Conservation (phyloP, 2,113 vertebrate genomes). For the Neotragus pygmaeus region DNA sequence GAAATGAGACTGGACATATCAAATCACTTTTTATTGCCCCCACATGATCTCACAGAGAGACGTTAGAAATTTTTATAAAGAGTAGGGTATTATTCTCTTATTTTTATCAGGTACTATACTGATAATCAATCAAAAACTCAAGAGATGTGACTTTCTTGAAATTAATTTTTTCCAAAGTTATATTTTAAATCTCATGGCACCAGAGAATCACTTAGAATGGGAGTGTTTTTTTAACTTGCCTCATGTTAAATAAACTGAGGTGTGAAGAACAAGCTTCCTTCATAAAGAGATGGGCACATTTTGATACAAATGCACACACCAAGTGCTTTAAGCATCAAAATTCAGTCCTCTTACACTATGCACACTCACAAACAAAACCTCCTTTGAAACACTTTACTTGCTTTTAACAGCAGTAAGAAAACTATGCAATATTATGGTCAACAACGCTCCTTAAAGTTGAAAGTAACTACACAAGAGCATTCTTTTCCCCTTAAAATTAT, state of each 20-base stretch:
- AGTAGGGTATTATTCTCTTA: conserved; percentile 59
- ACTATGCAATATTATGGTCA: conserved; percentile 76
- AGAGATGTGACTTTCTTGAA: conserved; percentile 73
- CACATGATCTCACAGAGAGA: conserved; percentile 76
- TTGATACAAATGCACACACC: conserved; percentile 75
- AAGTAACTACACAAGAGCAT: conserved; percentile 77
- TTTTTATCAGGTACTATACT: conserved; percentile 55
- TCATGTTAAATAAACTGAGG: conserved; percentile 36
- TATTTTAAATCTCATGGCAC: conserved; percentile 63
- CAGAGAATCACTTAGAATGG: conserved; percentile 58
- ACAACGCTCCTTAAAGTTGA: conserved; percentile 75
- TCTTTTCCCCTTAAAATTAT: conserved; percentile 55
- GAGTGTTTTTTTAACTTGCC: conserved; percentile 71
- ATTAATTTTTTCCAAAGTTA: conserved; percentile 64
- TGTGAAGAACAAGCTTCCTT: conserved; percentile 70
- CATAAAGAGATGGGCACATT: conserved; percentile 65
- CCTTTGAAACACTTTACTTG: conserved; percentile 74
- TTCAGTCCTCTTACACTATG: conserved; percentile 75
- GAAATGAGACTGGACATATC: conserved; percentile 56
- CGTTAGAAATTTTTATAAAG: conserved; percentile 73
- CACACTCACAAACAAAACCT: conserved; percentile 49
- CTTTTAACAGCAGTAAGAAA: conserved; percentile 78
- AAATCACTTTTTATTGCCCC: conserved; percentile 65
- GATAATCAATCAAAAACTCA: conserved; percentile 70
- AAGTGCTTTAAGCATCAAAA: conserved; percentile 77